Evolutionary conservation across 2,797 vertebrate genomes (phyloP), one percentile per base, ranked within the genome.

Genomic region (Cottoperca gobio): DNA sequence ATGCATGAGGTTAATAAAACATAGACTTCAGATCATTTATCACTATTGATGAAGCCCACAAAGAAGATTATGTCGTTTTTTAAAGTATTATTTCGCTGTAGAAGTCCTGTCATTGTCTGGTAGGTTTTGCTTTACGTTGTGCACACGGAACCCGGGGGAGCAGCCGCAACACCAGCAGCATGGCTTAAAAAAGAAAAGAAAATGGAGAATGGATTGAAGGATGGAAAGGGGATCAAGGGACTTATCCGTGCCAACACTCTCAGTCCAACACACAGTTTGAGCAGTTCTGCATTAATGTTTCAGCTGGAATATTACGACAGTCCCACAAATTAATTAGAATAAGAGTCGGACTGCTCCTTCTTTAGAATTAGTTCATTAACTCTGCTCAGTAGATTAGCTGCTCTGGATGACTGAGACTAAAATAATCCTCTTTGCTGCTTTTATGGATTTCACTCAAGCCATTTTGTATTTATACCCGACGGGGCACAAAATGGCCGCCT

Each of bases 361-460:
- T 64, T 40, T 21, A 45, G 46, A 81, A 66, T 70, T 16, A 63
- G 26, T 75, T 74, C 48, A 73, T 82, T 81, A 23, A 77, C 79
- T 83, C 57, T 67, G 53, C 40, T 70, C 48, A 55, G 74, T 70
- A 50, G 64, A 85, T 83, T 81, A 78, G 68, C 67, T 63, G 62
- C 33, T 77, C 64, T 69, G 67, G 48, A 57, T 76, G 70, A 82
- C 65, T 67, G 72, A 75, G 11, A 62, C 23, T 50, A 33, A 63
- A 76, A 77, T 88, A 86, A 87, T 86, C 79, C 66, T 65, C 60
- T 83, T 78, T 83, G 50, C 78, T 70, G 70, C 49, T 61, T 83
- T 71, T 39, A 76, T 78, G 52, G 81, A 48, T 69, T 85, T 81
- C 68, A n/a, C 69, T 58, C 40, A 14, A 70, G 54, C 50, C 62